phyloP scores from a whole-genome alignment of 2,888 invertebrate species.

The Orthosia incerta region DNA sequence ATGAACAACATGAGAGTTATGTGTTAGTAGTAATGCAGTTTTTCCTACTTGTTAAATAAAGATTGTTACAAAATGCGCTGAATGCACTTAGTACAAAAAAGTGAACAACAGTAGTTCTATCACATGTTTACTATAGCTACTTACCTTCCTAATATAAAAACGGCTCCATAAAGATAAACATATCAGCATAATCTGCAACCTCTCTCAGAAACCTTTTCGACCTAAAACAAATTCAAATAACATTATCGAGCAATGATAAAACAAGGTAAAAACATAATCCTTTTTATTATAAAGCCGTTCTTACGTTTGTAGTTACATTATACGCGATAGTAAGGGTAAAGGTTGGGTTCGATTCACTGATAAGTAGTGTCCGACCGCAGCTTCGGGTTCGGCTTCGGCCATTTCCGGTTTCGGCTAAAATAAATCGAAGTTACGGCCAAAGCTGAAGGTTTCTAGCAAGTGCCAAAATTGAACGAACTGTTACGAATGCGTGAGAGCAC shows the following conservation, averaged over 20 bases:
- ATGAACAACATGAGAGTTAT: too few species aligned
- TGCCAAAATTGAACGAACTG: too few species aligned
- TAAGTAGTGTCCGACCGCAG: conserved; percentile 50
- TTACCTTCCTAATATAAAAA: conserved; percentile 16
- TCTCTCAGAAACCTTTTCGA: conserved; percentile 38
- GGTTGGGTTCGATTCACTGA: conserved; percentile 61
- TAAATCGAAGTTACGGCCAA: too few species aligned
- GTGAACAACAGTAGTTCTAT: neutral
- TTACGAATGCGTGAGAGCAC: too few species aligned
- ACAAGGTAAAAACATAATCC: conserved; percentile 54
- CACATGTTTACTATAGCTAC: neutral
- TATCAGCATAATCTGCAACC: conserved; percentile 20
- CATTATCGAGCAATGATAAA: conserved; percentile 54
- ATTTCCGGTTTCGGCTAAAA: too few species aligned
- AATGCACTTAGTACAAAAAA: too few species aligned
- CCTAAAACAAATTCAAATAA: conserved; percentile 37
- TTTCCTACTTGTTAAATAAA: too few species aligned
- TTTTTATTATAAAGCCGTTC: conserved; percentile 59
- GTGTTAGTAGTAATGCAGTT: too few species aligned
- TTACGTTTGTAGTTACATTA: conserved; percentile 59
- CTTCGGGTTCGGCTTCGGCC: too few species aligned
- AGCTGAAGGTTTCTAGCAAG: too few species aligned
- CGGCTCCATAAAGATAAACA: neutral
- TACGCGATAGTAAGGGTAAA: conserved; percentile 46
- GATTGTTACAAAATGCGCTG: too few species aligned